phyloP scores from a whole-genome alignment of 2,797 vertebrate species.

The Scleropages formosus region DNA sequence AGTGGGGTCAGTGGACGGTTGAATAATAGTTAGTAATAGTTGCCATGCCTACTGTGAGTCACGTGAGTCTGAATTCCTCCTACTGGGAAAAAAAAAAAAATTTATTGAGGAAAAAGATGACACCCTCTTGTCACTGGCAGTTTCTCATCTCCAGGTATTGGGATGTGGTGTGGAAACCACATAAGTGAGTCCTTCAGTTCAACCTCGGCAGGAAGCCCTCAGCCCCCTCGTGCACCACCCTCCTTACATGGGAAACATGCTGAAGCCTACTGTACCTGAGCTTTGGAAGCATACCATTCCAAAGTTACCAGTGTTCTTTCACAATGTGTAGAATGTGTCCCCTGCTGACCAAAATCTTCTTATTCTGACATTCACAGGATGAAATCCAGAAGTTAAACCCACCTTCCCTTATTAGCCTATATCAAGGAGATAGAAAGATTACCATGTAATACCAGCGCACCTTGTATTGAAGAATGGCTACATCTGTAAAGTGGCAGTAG shows the following conservation, averaged over 20 bases:
- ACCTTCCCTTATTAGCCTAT: constrained; percentile 32
- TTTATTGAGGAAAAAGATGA: too few species aligned
- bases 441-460: constrained; percentile 40
- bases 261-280: constrained; percentile 35
- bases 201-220: too few species aligned
- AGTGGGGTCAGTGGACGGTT: too few species aligned
- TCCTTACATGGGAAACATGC: too few species aligned
- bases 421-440: constrained; percentile 36
- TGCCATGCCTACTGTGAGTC: too few species aligned
- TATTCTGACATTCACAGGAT: constrained; percentile 33
- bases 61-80: too few species aligned
- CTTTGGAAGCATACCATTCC: constrained; percentile 43
- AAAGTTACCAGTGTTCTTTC: constrained; percentile 34
- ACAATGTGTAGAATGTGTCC: constrained; percentile 33
- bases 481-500: too few species aligned
- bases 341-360: constrained; percentile 28
- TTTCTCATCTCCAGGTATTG: constrained; percentile 58
- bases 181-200: constrained; percentile 54
- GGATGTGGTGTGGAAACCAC: constrained; percentile 46
- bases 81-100: too few species aligned
- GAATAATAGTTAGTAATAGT: too few species aligned
- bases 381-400: constrained; percentile 39
- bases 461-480: too few species aligned
- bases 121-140: constrained; percentile 53
- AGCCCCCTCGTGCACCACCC: too few species aligned